Conservation (phyloP, 2,113 vertebrate species). For the Callorhinus ursinus region DNA sequence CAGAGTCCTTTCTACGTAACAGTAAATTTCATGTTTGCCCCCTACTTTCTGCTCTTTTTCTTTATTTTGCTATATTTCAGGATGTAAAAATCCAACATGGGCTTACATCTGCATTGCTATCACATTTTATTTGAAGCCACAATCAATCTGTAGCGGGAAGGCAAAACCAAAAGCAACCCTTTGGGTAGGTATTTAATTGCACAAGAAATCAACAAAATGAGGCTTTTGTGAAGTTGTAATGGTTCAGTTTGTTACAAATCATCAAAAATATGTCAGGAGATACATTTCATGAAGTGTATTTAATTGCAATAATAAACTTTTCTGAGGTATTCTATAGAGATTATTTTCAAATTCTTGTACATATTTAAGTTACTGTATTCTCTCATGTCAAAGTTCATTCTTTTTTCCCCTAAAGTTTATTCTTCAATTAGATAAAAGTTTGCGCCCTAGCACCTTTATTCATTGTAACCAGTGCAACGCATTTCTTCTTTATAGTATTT, state of each 20-base stretch:
- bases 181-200: neutral
- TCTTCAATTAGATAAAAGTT: neutral
- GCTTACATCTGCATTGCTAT: neutral
- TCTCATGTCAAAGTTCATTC: neutral
- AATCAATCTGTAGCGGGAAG: neutral
- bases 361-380: neutral
- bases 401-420: neutral
- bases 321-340: neutral
- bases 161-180: neutral
- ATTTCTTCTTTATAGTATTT: neutral
- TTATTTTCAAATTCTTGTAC: neutral
- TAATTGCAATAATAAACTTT: neutral
- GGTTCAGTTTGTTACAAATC: neutral
- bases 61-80: neutral
- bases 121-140: neutral
- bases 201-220: neutral
- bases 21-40: neutral
- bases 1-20: neutral
- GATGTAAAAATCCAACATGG: neutral
- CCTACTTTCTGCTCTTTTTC: neutral
- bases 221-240: neutral
- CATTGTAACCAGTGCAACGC: neutral
- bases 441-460: neutral
- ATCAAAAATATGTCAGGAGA: conserved; percentile 30
- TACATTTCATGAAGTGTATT: neutral